phyloP scores from a whole-genome alignment of 2,888 invertebrate species.

The Neoascia interrupta region DNA sequence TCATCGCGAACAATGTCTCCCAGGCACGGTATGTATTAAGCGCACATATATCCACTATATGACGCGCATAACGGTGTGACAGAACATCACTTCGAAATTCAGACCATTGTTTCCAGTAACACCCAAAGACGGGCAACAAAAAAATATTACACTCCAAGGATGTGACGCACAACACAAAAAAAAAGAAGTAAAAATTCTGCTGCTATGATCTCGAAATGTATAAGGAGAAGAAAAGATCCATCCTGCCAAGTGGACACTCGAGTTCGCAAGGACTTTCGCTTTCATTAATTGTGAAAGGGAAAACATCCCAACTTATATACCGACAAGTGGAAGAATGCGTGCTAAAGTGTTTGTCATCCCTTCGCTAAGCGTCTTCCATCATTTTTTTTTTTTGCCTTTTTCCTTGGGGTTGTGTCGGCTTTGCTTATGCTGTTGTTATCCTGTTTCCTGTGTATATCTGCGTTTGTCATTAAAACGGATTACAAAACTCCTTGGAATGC shows the following conservation, averaged over 20 bases:
- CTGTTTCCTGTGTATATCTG: conserved; percentile 50
- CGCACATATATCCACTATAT: conserved; percentile 2
- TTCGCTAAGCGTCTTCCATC: conserved; percentile 22
- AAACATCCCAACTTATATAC: conserved; percentile 52
- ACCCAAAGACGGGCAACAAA: conserved; percentile 29
- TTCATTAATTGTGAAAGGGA: conserved; percentile 67
- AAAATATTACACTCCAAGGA: conserved; percentile 11
- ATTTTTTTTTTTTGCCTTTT: not conserved
- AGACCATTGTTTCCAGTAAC: conserved; percentile 26
- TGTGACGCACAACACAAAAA: conserved; percentile 5
- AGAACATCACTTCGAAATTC: conserved; percentile 49
- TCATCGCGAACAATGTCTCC: conserved; percentile 42
- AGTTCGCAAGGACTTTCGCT: conserved; percentile 63
- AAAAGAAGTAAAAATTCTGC: not conserved
- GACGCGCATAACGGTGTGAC: conserved; percentile 49
- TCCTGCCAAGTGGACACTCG: conserved; percentile 61
- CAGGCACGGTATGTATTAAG: conserved; percentile 16
- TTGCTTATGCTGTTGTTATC: conserved; percentile 40
- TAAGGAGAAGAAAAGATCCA: conserved; percentile 41
- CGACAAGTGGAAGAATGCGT: conserved; percentile 49
- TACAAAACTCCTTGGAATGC: conserved; percentile 45
- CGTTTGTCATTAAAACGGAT: conserved; percentile 53
- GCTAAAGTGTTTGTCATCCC: conserved; percentile 62
- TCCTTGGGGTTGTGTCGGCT: conserved; percentile 2
- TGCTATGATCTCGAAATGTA: conserved; percentile 37